Percentiles rank a stretch among this genome's conserved stretches.
Evolutionary conservation across 2,888 invertebrate species (phyloP).

Genomic region (Palloptera scutellata): DNA sequence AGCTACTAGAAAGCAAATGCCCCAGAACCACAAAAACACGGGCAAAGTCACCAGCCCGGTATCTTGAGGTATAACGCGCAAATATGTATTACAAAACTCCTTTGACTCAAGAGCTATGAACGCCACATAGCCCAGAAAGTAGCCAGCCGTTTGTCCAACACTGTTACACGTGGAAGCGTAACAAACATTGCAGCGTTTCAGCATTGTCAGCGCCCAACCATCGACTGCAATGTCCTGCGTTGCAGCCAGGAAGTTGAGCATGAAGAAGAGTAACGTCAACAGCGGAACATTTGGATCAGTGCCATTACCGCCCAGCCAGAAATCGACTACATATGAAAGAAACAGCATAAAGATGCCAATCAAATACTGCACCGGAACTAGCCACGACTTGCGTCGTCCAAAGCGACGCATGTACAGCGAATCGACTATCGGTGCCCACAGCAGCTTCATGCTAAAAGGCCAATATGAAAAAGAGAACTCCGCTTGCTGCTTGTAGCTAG

Average conservation of each 20-base stretch:
- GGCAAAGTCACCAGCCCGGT: slow-evolving; percentile 77
- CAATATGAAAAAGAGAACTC: slow-evolving; percentile 93
- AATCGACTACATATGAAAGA: slow-evolving; percentile 77
- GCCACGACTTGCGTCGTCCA: slow-evolving; percentile 94
- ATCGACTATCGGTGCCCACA: slow-evolving; percentile 99
- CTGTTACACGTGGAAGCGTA: slow-evolving; percentile 99
- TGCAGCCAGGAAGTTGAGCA: slow-evolving; percentile 94
- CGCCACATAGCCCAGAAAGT: slow-evolving; percentile 94
- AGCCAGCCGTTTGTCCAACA: slow-evolving; percentile 98
- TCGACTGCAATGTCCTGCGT: slow-evolving; percentile 99
- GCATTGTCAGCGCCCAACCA: slow-evolving; percentile 99
- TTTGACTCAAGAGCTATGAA: slow-evolving; percentile 96
- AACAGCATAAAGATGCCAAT: slow-evolving; percentile 90
- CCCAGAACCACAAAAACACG: slow-evolving; percentile 95
- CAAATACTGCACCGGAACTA: slow-evolving; percentile 92
- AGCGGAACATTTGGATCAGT: slow-evolving; percentile 74
- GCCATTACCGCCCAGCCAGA: slow-evolving; percentile 75
- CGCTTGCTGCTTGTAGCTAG: slow-evolving; percentile 94
- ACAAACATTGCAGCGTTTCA: slow-evolving; percentile 95
- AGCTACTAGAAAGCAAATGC: slow-evolving; percentile 85
- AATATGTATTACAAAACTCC: slow-evolving; percentile 93
- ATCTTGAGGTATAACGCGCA: slow-evolving; percentile 75
- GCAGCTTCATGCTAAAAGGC: slow-evolving; percentile 90
- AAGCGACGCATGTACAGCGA: slow-evolving; percentile 83
- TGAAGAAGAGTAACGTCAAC: slow-evolving; percentile 87